A percentile compares a stretch with the other conserved stretches of the same genome.
Conservation (phyloP, 30 jellyfish, hydroid and myxozoan species). For the Rhopilema esculentum region DNA sequence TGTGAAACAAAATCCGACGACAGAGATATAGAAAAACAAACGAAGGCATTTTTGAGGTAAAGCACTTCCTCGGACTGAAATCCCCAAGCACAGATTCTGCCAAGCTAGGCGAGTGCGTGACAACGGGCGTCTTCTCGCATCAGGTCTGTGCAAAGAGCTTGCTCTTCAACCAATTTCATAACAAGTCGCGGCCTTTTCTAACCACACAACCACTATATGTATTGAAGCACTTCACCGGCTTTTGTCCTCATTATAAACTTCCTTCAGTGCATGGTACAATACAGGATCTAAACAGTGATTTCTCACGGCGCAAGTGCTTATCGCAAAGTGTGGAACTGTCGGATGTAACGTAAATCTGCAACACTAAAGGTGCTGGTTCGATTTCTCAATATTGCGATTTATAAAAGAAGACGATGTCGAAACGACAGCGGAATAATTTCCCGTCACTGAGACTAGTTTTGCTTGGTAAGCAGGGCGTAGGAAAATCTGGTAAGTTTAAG, state of each 20-base stretch:
- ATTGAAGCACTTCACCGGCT: constrained; percentile 27
- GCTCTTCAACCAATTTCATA: constrained; percentile 2
- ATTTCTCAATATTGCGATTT: background rate
- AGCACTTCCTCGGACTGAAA: constrained; percentile 6
- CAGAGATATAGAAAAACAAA: background rate
- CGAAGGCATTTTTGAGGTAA: constrained; percentile 17
- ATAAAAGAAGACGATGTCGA: constrained; percentile 53
- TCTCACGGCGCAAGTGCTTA: background rate
- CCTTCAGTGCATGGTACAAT: background rate
- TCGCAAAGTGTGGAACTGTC: background rate
- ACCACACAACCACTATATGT: constrained; percentile 49
- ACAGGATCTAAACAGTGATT: background rate
- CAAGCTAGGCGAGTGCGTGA: background rate
- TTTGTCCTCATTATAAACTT: constrained; percentile 15
- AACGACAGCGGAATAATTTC: constrained; percentile 74
- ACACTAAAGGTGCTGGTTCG: background rate
- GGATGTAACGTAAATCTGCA: background rate
- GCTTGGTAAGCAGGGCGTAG: constrained; percentile 89
- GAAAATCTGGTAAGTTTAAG: constrained; percentile 76
- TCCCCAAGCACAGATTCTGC: background rate
- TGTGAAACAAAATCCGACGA: constrained; percentile 17
- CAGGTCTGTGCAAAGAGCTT: background rate
- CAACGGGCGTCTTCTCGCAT: constrained; percentile 3
- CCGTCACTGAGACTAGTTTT: constrained; percentile 69
- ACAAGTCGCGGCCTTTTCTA: constrained; percentile 41